Base-by-base conservation (phyloP, 92 coral and sea anemone species). In the Porites lobata region DNA sequence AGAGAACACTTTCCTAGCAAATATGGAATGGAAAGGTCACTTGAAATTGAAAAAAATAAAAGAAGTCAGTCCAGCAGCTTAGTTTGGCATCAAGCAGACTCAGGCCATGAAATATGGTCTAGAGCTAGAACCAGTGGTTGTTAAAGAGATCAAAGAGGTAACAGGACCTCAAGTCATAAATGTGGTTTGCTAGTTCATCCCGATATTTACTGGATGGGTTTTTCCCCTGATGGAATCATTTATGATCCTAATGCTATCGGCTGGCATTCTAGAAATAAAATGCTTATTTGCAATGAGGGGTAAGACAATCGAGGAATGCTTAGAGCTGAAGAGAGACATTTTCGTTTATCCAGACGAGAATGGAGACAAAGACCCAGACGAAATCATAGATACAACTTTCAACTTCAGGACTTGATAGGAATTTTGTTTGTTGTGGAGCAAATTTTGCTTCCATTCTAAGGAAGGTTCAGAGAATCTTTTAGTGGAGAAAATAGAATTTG, bases 141-240 rank as follows among this genome's bases (percentile, higher is more conserved):
- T 81, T 32, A 81, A 81, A 81, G 77, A 81, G 77, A 69, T 69
- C 24, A 69, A 81, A 38, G 77, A 81, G 58, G 54, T 81, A 11
- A n/a, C 86, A 81, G 77, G 86, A 12, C 69, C 85, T 81, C 77
- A 69, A 81, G 76, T 81, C 24, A 52, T 56, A 81, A 81, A 81
- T 81, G 85, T 69, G 85, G 76, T 29, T 81, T 69, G 76, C 22
- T 81, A 68, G 38, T 81, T 81, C 76, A 81, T 81, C 77, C 77
- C 69, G 68, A 81, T 21, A 80, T 81, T 81, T 68, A 69, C 85
- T 66, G 85, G 85, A 80, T 80, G 85, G 85, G 76, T 66, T 80
- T 67, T 26, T 68, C 76, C 17, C 76, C 77, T 17, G 85, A 81
- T 81, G 85, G 85, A 38, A 53, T 81, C 24, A 81, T 81, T 69